Conservation (phyloP, 2,113 vertebrate genomes). For the Clarias macrocephalus region DNA sequence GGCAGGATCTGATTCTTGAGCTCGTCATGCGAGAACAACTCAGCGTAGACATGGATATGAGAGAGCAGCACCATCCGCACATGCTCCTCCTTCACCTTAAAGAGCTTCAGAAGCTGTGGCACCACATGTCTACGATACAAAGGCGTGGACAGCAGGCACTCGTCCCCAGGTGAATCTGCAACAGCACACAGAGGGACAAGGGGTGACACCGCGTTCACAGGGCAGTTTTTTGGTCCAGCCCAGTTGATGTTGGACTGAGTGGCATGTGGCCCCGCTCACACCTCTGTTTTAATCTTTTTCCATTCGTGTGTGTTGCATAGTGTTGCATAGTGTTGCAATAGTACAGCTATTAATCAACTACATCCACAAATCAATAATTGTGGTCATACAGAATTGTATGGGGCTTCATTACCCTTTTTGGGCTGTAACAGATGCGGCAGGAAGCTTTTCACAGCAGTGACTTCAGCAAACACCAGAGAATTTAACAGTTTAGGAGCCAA, state of each 20-base stretch:
- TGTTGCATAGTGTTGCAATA: too few relatives aligned
- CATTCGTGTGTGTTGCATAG: background rate
- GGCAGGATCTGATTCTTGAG: slow-evolving; percentile 90
- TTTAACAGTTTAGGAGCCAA: slow-evolving; percentile 91
- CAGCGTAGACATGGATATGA: slow-evolving; percentile 87
- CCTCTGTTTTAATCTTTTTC: background rate
- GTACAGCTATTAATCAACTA: background rate
- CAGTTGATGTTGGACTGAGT: too few relatives aligned
- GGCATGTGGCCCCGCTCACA: background rate
- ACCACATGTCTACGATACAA: slow-evolving; percentile 86
- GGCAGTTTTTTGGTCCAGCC: too few relatives aligned
- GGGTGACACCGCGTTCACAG: background rate
- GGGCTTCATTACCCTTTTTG: slow-evolving; percentile 80
- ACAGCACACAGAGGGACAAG: background rate
- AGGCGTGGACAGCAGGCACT: slow-evolving; percentile 82
- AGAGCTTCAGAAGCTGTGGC: slow-evolving; percentile 89
- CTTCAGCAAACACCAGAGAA: slow-evolving; percentile 92
- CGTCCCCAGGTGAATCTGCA: slow-evolving; percentile 75
- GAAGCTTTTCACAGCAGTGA: slow-evolving; percentile 95
- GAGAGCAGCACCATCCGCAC: slow-evolving; percentile 87
- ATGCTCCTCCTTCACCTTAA: slow-evolving; percentile 90
- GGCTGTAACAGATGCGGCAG: slow-evolving; percentile 92
- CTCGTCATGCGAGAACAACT: slow-evolving; percentile 86
- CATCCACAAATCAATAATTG: background rate
- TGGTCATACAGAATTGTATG: background rate